These are phyloP conservation scores for Thamnaconus septentrionalis DNA, from an alignment of 2,113 vertebrate genomes.

Conservation along the genomic window DNA sequence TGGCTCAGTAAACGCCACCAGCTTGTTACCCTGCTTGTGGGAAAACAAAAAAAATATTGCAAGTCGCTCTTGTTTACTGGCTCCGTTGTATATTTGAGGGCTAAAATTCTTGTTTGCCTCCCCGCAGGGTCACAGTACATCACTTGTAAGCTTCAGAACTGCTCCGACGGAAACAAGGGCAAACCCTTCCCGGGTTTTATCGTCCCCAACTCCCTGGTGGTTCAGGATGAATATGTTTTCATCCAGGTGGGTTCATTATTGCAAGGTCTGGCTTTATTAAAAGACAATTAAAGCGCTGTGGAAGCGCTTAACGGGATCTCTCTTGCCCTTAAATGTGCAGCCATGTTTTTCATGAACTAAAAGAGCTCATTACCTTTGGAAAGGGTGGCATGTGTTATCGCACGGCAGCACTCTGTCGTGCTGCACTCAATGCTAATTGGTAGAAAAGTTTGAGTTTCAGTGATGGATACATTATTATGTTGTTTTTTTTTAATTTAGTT, in stretches of 20 bases:
- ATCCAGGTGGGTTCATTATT: conserved; percentile 85
- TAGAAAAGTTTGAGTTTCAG: conserved; percentile 22
- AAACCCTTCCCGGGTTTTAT: conserved; percentile 91
- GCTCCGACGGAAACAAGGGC: conserved; percentile 85
- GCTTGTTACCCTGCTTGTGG: conserved; percentile 42
- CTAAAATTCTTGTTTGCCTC: conserved; percentile 53
- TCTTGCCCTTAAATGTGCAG: conserved; percentile 28
- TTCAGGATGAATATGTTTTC: conserved; percentile 94
- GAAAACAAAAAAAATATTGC: conserved; percentile 8
- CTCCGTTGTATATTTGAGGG: conserved; percentile 40
- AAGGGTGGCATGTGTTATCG: conserved; percentile 39
- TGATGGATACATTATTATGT: too few relatives aligned
- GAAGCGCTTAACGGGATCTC: too few relatives aligned
- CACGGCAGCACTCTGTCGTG: conserved; percentile 16
- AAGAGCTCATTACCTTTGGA: conserved; percentile 56
- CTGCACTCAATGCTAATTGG: conserved; percentile 41
- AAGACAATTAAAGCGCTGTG: conserved; percentile 65
- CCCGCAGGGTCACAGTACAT: conserved; percentile 88
- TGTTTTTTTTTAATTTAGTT: not conserved
- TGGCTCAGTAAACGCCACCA: conserved; percentile 35
- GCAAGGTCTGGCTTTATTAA: conserved; percentile 67
- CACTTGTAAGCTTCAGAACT: conserved; percentile 92
- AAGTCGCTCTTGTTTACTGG: conserved; percentile 16
- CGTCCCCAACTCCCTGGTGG: conserved; percentile 89
- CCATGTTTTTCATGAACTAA: conserved; percentile 66